Evolutionary conservation across 2,797 vertebrate genomes (phyloP).

Genomic region (Clarias laeviceps): DNA sequence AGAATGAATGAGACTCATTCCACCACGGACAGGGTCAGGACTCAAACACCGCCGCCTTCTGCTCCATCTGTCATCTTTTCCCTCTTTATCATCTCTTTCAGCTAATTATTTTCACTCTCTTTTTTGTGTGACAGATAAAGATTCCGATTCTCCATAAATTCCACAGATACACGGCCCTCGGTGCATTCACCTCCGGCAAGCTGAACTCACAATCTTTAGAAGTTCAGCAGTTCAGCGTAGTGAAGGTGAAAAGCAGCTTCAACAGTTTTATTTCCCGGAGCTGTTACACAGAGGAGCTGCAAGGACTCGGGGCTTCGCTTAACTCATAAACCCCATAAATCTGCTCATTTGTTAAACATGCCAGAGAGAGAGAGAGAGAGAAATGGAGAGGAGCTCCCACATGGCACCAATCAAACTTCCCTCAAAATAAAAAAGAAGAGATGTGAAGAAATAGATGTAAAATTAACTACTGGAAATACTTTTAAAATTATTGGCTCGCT

Average conservation of each 20-base stretch:
- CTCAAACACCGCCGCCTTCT: neutral
- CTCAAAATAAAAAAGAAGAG: neutral
- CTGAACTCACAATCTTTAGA: neutral
- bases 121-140: neutral
- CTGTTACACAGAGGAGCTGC: neutral
- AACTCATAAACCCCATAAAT: neutral
- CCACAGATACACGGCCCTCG: neutral
- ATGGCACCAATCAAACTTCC: neutral
- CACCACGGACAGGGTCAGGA: neutral
- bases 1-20: neutral
- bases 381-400: neutral
- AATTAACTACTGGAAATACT: too few relatives aligned
- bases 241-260: neutral
- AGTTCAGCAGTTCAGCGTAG: constrained; percentile 10
- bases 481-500: neutral
- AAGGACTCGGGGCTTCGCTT: neutral
- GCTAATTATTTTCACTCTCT: too few relatives aligned
- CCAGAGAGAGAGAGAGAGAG: neutral
- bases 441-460: neutral
- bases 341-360: neutral
- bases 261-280: neutral
- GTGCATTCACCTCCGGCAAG: neutral
- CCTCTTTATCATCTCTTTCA: constrained; percentile 1
- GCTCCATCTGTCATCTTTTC: neutral
- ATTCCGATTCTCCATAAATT: constrained; percentile 8